phyloP scores from a whole-genome alignment of 1,140 invertebrate genomes.

The Myzus persicae region DNA sequence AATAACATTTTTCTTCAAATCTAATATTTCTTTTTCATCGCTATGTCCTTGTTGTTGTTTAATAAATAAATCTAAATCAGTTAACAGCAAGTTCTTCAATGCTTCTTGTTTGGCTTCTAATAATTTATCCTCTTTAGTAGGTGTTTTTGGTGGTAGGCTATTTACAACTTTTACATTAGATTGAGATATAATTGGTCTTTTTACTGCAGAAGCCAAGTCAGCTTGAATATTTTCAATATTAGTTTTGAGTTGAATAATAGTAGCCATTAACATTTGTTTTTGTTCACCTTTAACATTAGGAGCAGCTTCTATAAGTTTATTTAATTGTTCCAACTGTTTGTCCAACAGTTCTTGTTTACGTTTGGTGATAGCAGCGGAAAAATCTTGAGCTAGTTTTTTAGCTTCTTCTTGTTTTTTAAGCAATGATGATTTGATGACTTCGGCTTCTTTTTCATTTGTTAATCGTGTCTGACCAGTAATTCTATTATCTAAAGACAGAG shows the following conservation, averaged over 20 bases:
- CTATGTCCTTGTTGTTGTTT: conserved; percentile 55
- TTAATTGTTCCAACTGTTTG: conserved; percentile 81
- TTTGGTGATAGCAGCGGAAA: conserved; percentile 74
- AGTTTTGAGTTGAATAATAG: conserved; percentile 68
- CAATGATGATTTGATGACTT: conserved; percentile 45
- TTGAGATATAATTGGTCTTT: neutral
- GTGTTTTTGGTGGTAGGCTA: conserved; percentile 19
- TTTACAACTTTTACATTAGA: neutral
- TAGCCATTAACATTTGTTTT: conserved; percentile 73
- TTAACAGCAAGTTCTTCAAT: conserved; percentile 44
- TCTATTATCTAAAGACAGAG: conserved; percentile 46
- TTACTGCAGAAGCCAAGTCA: conserved; percentile 23
- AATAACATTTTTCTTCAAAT: conserved; percentile 56
- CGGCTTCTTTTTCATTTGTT: conserved; percentile 47
- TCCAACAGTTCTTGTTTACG: conserved; percentile 80
- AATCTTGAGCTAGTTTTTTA: conserved; percentile 52
- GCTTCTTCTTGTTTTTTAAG: conserved; percentile 55
- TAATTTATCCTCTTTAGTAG: conserved; percentile 49
- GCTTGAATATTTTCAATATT: conserved; percentile 57
- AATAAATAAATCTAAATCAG: conserved; percentile 50
- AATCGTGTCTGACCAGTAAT: conserved; percentile 1
- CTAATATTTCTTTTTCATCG: conserved; percentile 49
- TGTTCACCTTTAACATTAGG: conserved; percentile 72
- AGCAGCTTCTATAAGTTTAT: conserved; percentile 75
- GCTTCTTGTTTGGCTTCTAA: conserved; percentile 51